Base-by-base conservation (phyloP, 2,113 vertebrate genomes). In the Fregata magnificens region DNA sequence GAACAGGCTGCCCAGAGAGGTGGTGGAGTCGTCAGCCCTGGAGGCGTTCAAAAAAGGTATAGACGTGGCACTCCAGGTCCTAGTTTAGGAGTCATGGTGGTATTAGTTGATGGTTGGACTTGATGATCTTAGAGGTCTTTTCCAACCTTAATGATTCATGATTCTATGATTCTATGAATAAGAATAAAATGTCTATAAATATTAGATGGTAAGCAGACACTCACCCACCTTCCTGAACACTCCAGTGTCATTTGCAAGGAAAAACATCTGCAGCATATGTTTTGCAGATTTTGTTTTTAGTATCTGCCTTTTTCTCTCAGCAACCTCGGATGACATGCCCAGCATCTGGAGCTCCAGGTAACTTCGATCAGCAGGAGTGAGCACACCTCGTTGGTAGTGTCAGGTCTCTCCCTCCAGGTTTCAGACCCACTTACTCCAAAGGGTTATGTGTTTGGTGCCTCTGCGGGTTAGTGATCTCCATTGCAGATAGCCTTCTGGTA, bases 111-210 rank as follows among this genome's bases (percentile, higher is more conserved):
- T n/a, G n/a, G n/a, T n/a, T n/a, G n/a, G n/a, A n/a, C n/a, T n/a
- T n/a, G n/a, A n/a, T n/a, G n/a, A n/a, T n/a, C n/a, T n/a, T n/a
- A n/a, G n/a, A n/a, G n/a, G n/a, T n/a, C n/a, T n/a, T n/a, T n/a
- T n/a, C n/a, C n/a, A n/a, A n/a, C n/a, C n/a, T n/a, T n/a, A n/a
- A n/a, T n/a, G n/a, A n/a, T n/a, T n/a, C n/a, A n/a, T n/a, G n/a
- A n/a, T n/a, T n/a, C n/a, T n/a, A n/a, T n/a, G n/a, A n/a, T n/a
- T n/a, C n/a, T n/a, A n/a, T n/a, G 44, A 88, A 40, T 55, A 69
- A 76, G 61, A 89, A 88, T 52, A 82, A 86, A 69, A 58, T 59
- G 8, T 55, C 21, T 89, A 86, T 86, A 91, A 90, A 90, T 86
- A 90, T 82, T 94, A 73, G 67, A 82, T 58, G 63, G 62, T 53